Evolutionary conservation across 1,140 invertebrate genomes (phyloP).

Genomic region (Caenorhabditis elegans): DNA sequence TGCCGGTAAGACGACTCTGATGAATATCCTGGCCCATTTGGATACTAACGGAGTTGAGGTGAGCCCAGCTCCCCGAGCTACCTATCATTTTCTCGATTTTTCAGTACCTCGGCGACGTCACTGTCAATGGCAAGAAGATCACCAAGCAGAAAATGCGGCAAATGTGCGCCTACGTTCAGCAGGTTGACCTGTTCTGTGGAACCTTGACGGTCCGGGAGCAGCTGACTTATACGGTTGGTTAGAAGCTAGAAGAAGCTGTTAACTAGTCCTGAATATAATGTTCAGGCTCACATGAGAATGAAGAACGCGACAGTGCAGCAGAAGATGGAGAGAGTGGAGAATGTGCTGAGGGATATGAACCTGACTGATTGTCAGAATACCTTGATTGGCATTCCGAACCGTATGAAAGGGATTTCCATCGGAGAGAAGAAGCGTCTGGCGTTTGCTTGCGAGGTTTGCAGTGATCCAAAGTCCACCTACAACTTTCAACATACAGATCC

Average conservation of each 20-base stretch:
- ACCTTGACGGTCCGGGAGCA: constrained; percentile 70
- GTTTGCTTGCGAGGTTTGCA: constrained; percentile 67
- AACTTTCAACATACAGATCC: constrained; percentile 63
- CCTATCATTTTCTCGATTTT: not conserved
- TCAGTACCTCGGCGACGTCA: constrained; percentile 56
- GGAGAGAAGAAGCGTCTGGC: constrained; percentile 69
- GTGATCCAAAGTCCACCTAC: not conserved
- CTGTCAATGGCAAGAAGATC: constrained; percentile 52
- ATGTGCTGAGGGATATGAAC: constrained; percentile 34
- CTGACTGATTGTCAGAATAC: constrained; percentile 74
- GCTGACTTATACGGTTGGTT: constrained; percentile 60
- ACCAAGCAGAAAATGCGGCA: constrained; percentile 39
- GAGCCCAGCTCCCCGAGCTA: not conserved
- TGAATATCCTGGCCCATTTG: constrained; percentile 77
- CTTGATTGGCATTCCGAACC: constrained; percentile 71
- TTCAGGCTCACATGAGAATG: constrained; percentile 43
- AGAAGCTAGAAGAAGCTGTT: not conserved
- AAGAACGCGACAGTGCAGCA: constrained; percentile 16
- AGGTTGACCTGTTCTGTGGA: constrained; percentile 71
- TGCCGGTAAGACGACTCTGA: constrained; percentile 88
- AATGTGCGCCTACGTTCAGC: constrained; percentile 69
- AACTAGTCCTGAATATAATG: not conserved
- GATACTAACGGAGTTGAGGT: constrained; percentile 41
- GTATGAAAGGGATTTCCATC: constrained; percentile 73
- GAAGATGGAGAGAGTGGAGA: constrained; percentile 34